Conservation (phyloP, 2,888 invertebrate genomes). For the Eretmocerus hayati region DNA sequence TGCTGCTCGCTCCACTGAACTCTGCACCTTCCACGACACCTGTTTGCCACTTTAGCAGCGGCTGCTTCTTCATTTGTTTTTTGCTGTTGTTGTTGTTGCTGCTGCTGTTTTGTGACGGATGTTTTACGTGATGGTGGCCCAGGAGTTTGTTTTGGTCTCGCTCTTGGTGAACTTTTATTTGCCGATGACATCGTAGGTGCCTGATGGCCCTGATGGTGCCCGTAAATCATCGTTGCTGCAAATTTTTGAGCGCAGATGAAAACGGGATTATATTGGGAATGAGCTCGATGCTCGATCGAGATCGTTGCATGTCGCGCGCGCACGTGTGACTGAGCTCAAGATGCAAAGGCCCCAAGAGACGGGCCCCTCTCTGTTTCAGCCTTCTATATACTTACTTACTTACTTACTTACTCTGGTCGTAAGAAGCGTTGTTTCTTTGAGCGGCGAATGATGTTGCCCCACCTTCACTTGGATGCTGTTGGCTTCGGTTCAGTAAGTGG, state of each 20-base stretch:
- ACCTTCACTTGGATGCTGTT: no score
- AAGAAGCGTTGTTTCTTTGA: no score
- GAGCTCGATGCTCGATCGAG: background rate
- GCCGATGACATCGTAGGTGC: constrained; percentile 42
- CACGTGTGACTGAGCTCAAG: background rate
- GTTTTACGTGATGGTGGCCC: background rate
- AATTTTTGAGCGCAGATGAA: constrained; percentile 30
- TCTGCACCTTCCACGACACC: constrained; percentile 41
- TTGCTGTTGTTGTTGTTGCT: constrained; percentile 27
- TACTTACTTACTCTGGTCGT: no score
- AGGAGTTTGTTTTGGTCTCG: constrained; percentile 24
- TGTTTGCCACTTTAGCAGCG: background rate
- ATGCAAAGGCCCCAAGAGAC: background rate
- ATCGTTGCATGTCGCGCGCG: background rate
- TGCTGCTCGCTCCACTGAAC: constrained; percentile 50
- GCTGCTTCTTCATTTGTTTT: background rate
- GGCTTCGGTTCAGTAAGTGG: no score
- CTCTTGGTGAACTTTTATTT: constrained; percentile 40
- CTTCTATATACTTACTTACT: no score
- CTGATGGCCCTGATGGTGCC: constrained; percentile 36
- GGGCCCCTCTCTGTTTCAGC: no score
- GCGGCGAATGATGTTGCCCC: no score
- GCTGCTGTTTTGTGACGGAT: constrained; percentile 24
- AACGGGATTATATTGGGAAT: no score
- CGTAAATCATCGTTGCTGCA: constrained; percentile 31